Conservation (phyloP, 1,140 invertebrate genomes). For the Augochlora pura region DNA sequence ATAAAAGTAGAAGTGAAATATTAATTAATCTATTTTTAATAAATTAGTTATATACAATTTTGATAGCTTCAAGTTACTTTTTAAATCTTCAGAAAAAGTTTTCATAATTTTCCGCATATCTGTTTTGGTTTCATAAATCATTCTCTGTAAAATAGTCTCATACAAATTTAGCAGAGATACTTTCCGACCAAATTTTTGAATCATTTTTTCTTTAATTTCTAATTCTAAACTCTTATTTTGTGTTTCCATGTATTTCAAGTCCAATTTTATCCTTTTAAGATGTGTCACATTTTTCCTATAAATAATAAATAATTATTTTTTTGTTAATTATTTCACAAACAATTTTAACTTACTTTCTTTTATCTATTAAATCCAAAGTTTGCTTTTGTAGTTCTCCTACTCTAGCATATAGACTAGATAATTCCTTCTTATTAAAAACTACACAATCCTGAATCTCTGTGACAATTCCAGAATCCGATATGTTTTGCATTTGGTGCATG, state of each 20-base stretch:
- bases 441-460: slow-evolving; percentile 82
- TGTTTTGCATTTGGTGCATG: slow-evolving; percentile 85
- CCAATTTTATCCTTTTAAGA: slow-evolving; percentile 81
- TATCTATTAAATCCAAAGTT: slow-evolving; percentile 82
- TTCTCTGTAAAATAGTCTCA: slow-evolving; percentile 80
- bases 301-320: neutral
- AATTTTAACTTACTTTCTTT: slow-evolving; percentile 80
- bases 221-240: slow-evolving; percentile 79
- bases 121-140: slow-evolving; percentile 80
- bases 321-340: neutral
- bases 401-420: slow-evolving; percentile 82
- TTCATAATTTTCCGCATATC: slow-evolving; percentile 77
- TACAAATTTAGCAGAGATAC: slow-evolving; percentile 82
- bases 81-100: slow-evolving; percentile 75
- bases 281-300: slow-evolving; percentile 79
- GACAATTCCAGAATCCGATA: slow-evolving; percentile 77
- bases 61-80: slow-evolving; percentile 52
- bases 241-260: slow-evolving; percentile 81
- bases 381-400: slow-evolving; percentile 85
- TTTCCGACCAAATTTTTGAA: slow-evolving; percentile 81
- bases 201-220: slow-evolving; percentile 80
- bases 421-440: slow-evolving; percentile 82
- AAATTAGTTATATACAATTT: slow-evolving; percentile 12
- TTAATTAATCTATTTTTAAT: neutral
- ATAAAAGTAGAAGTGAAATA: slow-evolving; percentile 18